Base-by-base conservation (phyloP, 2,888 invertebrate genomes). In the Gryllus longicercus region DNA sequence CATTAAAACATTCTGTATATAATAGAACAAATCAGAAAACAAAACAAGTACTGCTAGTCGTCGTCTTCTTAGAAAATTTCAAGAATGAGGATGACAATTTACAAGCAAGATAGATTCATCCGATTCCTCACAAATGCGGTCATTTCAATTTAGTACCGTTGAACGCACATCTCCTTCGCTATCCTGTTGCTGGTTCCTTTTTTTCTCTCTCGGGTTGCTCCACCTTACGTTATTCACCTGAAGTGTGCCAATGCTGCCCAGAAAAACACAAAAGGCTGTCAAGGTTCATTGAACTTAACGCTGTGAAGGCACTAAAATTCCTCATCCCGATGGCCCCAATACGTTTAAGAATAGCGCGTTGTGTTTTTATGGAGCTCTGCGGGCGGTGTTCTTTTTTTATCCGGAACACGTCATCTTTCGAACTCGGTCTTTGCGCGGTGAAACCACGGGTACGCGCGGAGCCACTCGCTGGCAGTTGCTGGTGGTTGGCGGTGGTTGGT, bases 221-320 rank as follows among this genome's bases (percentile, higher is more conserved):
- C 63, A 63, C 63, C 63, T 63, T 63, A 14, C 16, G 63, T 63
- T 63, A 14, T 63, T 63, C 63, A 63, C 63, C 16, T 63, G 63
- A 63, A 63, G 63, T 63, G 63, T 63, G 63, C 63, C 63, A 63
- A n/a, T 18, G 63, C n/a, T n/a, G 63, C n/a, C 63, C 63, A 63
- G 63, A 63, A 63, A 63, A 63, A 63, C 63, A 63, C 63, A 63
- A 63, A 63, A 63, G 63, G n/a, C 63, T n/a, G 63, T 63, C 63
- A n/a, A 63, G 63, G 63, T 63, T 63, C 63, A 63, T 63, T 63
- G 63, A 63, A 63, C 63, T 63, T 63, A 63, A 63, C 63, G 63
- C 63, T 18, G 63, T n/a, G 63, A 14, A n/a, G 63, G n/a, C n/a
- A 63, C 63, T 14, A 63, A 63, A 63, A 63, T 63, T 63, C 63